phyloP scores from a whole-genome alignment of 2,888 invertebrate species.

The Alentia gelatinosa region DNA sequence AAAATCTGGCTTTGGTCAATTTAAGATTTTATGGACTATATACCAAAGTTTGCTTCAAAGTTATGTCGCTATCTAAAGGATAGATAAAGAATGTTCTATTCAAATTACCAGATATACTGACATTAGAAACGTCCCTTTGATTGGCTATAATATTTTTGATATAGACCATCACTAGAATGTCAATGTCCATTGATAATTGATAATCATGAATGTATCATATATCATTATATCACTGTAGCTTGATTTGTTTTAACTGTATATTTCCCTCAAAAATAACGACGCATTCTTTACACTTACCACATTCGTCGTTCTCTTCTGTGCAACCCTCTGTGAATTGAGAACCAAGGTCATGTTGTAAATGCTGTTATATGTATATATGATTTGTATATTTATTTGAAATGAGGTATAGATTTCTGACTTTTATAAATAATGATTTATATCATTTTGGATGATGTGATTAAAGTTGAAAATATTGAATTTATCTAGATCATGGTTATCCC shows the following conservation, averaged over 20 bases:
- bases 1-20: neutral
- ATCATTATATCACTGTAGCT: neutral
- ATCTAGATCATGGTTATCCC: no score
- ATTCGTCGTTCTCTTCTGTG: neutral
- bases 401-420: neutral
- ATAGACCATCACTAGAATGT: neutral
- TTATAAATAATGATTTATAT: neutral
- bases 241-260: no score
- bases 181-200: no score
- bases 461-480: no score
- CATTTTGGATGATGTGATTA: no score
- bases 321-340: neutral
- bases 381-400: neutral
- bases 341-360: neutral
- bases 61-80: neutral
- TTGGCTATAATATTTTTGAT: neutral
- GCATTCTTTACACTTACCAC: neutral
- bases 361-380: neutral
- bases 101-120: neutral
- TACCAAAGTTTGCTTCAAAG: neutral
- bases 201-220: neutral
- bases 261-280: neutral
- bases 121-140: no score
- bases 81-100: neutral
- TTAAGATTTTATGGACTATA: neutral